Percentiles rank a stretch among this genome's conserved stretches.
These are phyloP conservation scores for Melinaea menophilus DNA, from an alignment of 2,888 invertebrate genomes.

Conservation along the genomic window DNA sequence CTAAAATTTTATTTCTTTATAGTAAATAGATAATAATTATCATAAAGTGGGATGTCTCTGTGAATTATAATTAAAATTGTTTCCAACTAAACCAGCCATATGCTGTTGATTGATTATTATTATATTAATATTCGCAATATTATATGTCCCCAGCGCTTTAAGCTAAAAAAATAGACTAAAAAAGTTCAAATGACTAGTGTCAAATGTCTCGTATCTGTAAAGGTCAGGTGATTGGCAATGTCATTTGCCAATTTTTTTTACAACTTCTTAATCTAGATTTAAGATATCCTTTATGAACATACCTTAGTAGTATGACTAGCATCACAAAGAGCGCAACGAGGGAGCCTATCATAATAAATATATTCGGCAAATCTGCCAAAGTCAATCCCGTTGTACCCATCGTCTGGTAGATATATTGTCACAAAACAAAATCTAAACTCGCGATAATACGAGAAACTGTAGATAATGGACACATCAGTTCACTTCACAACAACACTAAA, in stretches of 20 bases:
- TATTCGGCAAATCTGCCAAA: slow-evolving; percentile 85
- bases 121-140: too few species aligned
- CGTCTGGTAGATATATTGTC: slow-evolving; percentile 38
- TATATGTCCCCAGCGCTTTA: too few species aligned
- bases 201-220: neutral
- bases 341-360: slow-evolving; percentile 85
- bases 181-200: too few species aligned
- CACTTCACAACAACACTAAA: slow-evolving; percentile 39
- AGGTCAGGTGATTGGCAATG: slow-evolving; percentile 7
- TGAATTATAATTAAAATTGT: too few species aligned
- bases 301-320: slow-evolving; percentile 87
- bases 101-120: too few species aligned
- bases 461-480: slow-evolving; percentile 51
- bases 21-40: too few species aligned
- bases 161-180: too few species aligned
- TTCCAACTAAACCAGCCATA: too few species aligned
- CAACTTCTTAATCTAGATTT: neutral
- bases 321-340: slow-evolving; percentile 85
- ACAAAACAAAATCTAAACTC: slow-evolving; percentile 47
- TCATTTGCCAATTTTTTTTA: slow-evolving; percentile 2
- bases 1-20: too few species aligned
- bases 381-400: slow-evolving; percentile 78
- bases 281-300: slow-evolving; percentile 41
- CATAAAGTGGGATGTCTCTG: too few species aligned
- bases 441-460: slow-evolving; percentile 38